These are phyloP conservation scores for Apotomis turbidana DNA, from an alignment of 2,888 invertebrate genomes.

Conservation along the genomic window DNA sequence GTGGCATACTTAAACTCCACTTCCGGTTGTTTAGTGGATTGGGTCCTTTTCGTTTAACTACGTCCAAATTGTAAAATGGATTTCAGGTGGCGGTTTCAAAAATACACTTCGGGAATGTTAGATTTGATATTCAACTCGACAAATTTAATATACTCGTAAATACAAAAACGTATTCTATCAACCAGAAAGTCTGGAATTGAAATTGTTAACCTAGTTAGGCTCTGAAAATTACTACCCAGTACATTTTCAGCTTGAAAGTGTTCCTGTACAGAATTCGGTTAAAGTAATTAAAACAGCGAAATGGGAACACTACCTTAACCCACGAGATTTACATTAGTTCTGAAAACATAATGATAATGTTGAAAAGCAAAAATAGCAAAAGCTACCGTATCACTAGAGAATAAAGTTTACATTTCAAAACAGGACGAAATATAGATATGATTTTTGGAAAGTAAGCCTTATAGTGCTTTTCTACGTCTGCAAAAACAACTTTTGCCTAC, in stretches of 20 bases:
- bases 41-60: too few relatives aligned
- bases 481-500: not conserved
- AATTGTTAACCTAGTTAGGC: not conserved
- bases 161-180: too few relatives aligned
- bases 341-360: not conserved
- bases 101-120: too few relatives aligned
- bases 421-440: not conserved
- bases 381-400: not conserved
- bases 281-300: not conserved
- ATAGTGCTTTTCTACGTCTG: not conserved
- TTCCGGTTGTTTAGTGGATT: too few relatives aligned
- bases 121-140: too few relatives aligned
- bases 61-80: too few relatives aligned
- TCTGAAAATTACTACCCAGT: not conserved
- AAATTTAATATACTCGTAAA: too few relatives aligned
- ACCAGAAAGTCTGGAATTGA: too few relatives aligned
- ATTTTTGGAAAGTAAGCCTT: too few relatives aligned
- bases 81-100: too few relatives aligned
- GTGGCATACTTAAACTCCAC: too few relatives aligned
- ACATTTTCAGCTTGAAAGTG: not conserved
- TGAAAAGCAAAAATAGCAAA: not conserved
- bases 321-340: not conserved
- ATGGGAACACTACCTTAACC: not conserved
- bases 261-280: not conserved
- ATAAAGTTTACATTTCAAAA: not conserved